Evolutionary conservation across 2,797 vertebrate species (phyloP), one percentile per base, ranked within the genome.

Genomic region (Heterohyrax brucei): DNA sequence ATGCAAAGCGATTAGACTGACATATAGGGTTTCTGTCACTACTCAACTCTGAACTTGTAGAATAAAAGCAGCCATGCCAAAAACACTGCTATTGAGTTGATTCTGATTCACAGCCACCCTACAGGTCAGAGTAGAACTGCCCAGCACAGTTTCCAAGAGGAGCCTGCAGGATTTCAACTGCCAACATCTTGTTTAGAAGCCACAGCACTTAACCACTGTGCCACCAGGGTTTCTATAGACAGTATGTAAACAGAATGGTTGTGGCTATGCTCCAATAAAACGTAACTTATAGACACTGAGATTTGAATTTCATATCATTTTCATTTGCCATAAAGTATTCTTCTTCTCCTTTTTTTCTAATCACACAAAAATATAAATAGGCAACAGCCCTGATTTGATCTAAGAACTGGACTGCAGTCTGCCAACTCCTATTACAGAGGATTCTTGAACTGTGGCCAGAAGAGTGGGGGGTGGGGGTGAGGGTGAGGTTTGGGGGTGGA

Each of bases 231-330:
- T 39, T 39, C 39, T 39, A 39, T 3, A 53, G 53, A 44, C 14
- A 21, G 72, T 12, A 48, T 30, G 3, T 24, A 82, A 70, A 64
- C 39, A 91, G 39, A 77, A 21, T 28, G 22, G 21, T 46, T 50
- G 26, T 59, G 50, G 50, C 62, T 79, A 1, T 53, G 24, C 46
- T 28, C 46, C 61, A 64, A 59, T 33, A 91, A 93, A 83, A 72
- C 68, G 66, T 79, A 24, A 72, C 30, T 62, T 61, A 46, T 46
- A 13, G 19, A 88, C 28, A 76, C 16, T 33, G 59, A 56, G 3
- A 72, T 30, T 91, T 87, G 61, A 92, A 79, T 95, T 90, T 83
- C 79, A 86, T 87, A 53, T 46, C 56, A 68, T 73, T 95, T 92
- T 91, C 53, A 79, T 46, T 93, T 92, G 61, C 13, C 44, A 56